These are phyloP conservation scores for Stenodema calcarata DNA, from an alignment of 2,888 invertebrate species.

Conservation along the genomic window DNA sequence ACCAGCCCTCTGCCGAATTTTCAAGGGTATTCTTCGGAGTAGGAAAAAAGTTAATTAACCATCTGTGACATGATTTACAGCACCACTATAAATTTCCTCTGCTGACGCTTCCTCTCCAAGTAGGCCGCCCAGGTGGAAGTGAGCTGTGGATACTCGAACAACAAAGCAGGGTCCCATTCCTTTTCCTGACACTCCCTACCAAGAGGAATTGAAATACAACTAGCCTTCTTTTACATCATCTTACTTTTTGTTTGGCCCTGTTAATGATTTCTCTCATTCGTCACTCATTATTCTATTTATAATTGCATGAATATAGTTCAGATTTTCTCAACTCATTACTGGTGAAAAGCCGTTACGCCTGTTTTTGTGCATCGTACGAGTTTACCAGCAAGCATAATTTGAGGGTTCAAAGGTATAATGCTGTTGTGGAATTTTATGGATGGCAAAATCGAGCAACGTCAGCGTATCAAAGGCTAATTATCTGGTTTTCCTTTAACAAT, in stretches of 20 bases:
- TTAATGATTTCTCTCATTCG: neutral
- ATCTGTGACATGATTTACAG: neutral
- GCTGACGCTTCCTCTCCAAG: neutral
- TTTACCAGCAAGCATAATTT: too few species aligned
- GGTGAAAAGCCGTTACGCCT: too few species aligned
- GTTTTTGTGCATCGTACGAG: too few species aligned
- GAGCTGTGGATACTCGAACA: neutral
- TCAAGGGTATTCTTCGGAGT: neutral
- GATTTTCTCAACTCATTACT: too few species aligned
- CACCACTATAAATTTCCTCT: neutral
- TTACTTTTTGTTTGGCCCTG: neutral
- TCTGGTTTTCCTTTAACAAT: too few species aligned
- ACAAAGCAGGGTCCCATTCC: neutral
- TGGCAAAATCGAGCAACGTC: too few species aligned
- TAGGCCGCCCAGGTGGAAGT: neutral
- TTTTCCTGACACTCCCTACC: neutral
- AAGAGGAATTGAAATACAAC: neutral
- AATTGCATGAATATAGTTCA: too few species aligned
- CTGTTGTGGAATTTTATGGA: too few species aligned
- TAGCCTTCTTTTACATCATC: neutral
- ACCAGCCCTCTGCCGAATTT: neutral
- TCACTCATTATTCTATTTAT: neutral
- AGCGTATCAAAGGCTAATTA: too few species aligned
- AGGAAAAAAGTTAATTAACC: neutral
- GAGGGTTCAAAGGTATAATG: too few species aligned